Base-by-base conservation (phyloP, 2,113 vertebrate genomes). In the Mesocricetus auratus region DNA sequence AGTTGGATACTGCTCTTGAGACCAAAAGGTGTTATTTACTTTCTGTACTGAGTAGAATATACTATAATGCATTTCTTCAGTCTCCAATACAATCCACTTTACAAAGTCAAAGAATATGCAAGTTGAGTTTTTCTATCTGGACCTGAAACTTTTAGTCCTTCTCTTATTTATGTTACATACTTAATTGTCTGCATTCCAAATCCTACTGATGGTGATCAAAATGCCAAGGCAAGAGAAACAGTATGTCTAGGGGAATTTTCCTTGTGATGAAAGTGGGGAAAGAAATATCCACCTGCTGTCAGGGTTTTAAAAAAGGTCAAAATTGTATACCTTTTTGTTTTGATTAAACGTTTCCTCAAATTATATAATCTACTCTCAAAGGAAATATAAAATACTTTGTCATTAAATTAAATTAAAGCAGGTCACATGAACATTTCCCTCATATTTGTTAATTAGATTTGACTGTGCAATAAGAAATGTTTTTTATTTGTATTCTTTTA, bases 151-250 rank as follows among this genome's bases (percentile, higher is more conserved):
- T 42, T 87, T 89, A 33, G 75, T 87, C 0, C 71, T 53, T 53
- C 19, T 82, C 36, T 36, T 86, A 36, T 89, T 3, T 86, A 53
- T 74, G 50, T 39, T 15, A 42, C 86, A 68, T 92, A 56, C 36
- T 89, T 68, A 89, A 62, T 42, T 78, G 89, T 94, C 86, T 91
- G 45, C 21, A 74, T 89, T 39, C 3, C 10, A 93, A 93, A 62
- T 89, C 10, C 31, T 92, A 36, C 8, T 62, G 3, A 47, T 73
- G 8, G 5, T 64, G 29, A 78, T 58, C 4, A 93, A 77, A 77
- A 93, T 90, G 86, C 10, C 78, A 29, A 68, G 24, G 60, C 12
- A 94, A 8, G 4, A n/a, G 74, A 94, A 82, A 42, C 16, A 86
- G 8, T 10, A 89, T n/a, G 68, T 93, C 2, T 66, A 71, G 33